Percentiles rank a stretch among this genome's conserved stretches.
Evolutionary conservation across 2,113 vertebrate genomes (phyloP).

Genomic region (Rhynchomys soricoides): DNA sequence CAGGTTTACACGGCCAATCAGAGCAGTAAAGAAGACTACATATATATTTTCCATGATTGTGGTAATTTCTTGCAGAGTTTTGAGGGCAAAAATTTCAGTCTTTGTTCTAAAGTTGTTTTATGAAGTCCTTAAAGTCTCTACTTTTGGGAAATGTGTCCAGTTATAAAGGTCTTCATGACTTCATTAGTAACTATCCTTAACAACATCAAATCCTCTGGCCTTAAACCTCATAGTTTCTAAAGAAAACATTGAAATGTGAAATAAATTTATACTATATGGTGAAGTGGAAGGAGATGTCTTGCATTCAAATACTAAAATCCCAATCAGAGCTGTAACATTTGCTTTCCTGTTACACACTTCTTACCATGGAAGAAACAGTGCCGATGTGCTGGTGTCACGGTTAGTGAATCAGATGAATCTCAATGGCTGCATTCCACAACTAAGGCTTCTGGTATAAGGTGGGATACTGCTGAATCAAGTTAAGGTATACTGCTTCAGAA

Average conservation of each 20-base stretch:
- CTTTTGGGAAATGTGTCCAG: slow-evolving; percentile 33
- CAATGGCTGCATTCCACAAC: background rate
- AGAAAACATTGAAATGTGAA: background rate
- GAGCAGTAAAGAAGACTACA: background rate
- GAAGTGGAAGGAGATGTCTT: background rate
- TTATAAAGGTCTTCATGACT: slow-evolving; percentile 55
- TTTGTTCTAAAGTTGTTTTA: slow-evolving; percentile 54
- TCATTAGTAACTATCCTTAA: slow-evolving; percentile 56
- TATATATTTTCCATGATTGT: slow-evolving; percentile 37
- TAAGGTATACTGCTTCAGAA: slow-evolving; percentile 34
- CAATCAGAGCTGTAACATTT: background rate
- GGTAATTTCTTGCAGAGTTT: slow-evolving; percentile 41
- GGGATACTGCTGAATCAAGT: background rate
- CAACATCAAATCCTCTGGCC: slow-evolving; percentile 23
- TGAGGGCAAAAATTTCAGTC: background rate
- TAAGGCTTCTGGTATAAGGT: background rate
- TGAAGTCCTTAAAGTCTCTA: background rate
- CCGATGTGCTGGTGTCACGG: background rate
- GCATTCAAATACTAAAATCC: slow-evolving; percentile 16
- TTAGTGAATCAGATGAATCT: background rate
- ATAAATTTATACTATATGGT: slow-evolving; percentile 32
- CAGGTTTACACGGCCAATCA: background rate
- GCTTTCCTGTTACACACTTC: background rate
- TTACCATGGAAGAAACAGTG: background rate
- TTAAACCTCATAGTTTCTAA: slow-evolving; percentile 16